These are phyloP conservation scores for Blennius ocellaris DNA, from an alignment of 2,113 vertebrate species.

Conservation along the genomic window DNA sequence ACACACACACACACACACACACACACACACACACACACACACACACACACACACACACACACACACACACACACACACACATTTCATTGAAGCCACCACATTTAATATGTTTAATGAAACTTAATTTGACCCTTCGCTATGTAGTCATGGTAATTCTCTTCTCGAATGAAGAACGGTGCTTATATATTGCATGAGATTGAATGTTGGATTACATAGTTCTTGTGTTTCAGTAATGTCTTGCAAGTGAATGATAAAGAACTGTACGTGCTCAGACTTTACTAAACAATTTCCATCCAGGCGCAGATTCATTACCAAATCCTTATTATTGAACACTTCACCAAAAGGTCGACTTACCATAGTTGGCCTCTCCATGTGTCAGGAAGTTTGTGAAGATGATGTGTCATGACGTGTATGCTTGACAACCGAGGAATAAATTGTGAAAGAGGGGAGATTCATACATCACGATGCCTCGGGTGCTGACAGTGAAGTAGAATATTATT, in stretches of 20 bases:
- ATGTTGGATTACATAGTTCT: constrained; percentile 20
- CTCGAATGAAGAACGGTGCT: constrained; percentile 22
- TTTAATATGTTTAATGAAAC: constrained; percentile 36
- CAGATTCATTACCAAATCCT: constrained; percentile 18
- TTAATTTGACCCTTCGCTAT: constrained; percentile 59
- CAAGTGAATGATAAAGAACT: constrained; percentile 1
- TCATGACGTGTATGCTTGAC: not conserved
- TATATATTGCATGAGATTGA: constrained; percentile 28
- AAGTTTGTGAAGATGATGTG: not conserved
- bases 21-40: not conserved
- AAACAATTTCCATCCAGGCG: constrained; percentile 18
- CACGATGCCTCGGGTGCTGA: not conserved
- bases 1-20: not conserved
- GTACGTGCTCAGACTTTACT: constrained; percentile 34
- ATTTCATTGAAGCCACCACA: constrained; percentile 21
- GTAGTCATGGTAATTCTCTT: constrained; percentile 45
- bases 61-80: no score
- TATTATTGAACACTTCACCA: constrained; percentile 11
- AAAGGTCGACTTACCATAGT: constrained; percentile 20
- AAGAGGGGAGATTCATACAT: not conserved
- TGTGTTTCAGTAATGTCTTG: constrained; percentile 33
- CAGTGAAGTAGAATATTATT: not conserved
- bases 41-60: not conserved
- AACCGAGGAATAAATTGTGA: not conserved
- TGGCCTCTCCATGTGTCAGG: constrained; percentile 12